phyloP scores from a whole-genome alignment of 2,797 vertebrate species.

The Synaphobranchus kaupii region DNA sequence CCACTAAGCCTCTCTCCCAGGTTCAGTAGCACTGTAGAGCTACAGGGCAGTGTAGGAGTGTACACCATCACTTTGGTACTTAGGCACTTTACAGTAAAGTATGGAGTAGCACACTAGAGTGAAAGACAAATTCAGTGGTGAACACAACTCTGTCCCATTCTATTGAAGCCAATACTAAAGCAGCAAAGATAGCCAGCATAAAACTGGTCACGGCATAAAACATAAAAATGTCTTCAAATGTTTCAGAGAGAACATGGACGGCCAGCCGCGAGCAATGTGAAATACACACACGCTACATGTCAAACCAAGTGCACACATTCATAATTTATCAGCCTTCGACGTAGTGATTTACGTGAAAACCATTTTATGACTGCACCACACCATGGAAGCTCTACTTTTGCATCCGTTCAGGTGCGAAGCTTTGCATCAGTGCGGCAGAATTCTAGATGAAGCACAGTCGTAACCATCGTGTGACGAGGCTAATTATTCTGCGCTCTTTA shows the following conservation, averaged over 20 bases:
- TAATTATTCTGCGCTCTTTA: constrained; percentile 6
- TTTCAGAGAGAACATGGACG: not conserved
- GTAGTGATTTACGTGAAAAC: constrained; percentile 3
- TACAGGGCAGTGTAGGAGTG: not conserved
- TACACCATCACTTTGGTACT: too few relatives aligned
- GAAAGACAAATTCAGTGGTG: too few relatives aligned
- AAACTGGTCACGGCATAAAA: too few relatives aligned
- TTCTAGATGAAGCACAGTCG: not conserved
- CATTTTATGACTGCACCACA: not conserved
- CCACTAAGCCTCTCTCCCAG: not conserved
- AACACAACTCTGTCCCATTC: too few relatives aligned
- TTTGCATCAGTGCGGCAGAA: not conserved
- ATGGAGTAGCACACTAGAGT: too few relatives aligned
- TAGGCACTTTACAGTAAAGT: too few relatives aligned
- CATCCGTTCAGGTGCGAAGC: not conserved
- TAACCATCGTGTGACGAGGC: not conserved
- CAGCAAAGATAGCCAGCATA: too few relatives aligned
- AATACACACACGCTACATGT: not conserved
- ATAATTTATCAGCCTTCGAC: not conserved
- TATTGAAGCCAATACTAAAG: too few relatives aligned
- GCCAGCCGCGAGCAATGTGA: not conserved
- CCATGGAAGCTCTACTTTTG: not conserved
- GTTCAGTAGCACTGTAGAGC: not conserved
- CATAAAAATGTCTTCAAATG: not conserved
- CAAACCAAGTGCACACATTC: constrained; percentile 2